Evolutionary conservation across 2,888 invertebrate genomes (phyloP).

Genomic region (Sarcophaga caerulescens): DNA sequence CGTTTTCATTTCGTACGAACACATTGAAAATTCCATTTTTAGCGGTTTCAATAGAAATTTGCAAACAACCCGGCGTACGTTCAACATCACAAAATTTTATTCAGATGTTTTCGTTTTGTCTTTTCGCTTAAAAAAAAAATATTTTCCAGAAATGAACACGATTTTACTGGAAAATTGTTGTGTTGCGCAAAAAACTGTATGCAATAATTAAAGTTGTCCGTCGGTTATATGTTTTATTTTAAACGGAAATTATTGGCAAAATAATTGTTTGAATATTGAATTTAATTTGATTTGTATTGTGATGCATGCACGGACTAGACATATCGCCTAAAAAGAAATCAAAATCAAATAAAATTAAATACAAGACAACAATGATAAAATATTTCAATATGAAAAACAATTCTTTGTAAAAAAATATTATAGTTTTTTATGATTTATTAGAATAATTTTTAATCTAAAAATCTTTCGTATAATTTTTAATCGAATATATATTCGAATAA

Average conservation of each 20-base stretch:
- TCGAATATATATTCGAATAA: too few species aligned
- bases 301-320: too few species aligned
- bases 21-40: constrained; percentile 40
- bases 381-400: too few species aligned
- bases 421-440: too few species aligned
- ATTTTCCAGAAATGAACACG: constrained; percentile 5
- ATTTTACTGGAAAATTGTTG: constrained; percentile 38
- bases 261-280: too few species aligned
- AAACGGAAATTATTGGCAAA: constrained; percentile 54
- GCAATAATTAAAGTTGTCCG: not conserved
- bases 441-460: too few species aligned
- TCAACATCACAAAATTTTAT: constrained; percentile 33
- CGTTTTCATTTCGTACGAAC: constrained; percentile 28
- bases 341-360: too few species aligned
- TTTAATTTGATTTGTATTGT: too few species aligned
- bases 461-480: too few species aligned
- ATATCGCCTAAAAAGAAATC: too few species aligned
- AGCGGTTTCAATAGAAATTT: constrained; percentile 53
- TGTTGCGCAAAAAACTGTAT: constrained; percentile 2
- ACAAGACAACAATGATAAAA: too few species aligned
- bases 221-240: constrained; percentile 8
- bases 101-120: constrained; percentile 7
- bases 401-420: too few species aligned
- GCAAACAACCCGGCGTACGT: not conserved
- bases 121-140: not conserved